Base-by-base conservation (phyloP, 2,888 invertebrate species). In the Neoscelio sp. region DNA sequence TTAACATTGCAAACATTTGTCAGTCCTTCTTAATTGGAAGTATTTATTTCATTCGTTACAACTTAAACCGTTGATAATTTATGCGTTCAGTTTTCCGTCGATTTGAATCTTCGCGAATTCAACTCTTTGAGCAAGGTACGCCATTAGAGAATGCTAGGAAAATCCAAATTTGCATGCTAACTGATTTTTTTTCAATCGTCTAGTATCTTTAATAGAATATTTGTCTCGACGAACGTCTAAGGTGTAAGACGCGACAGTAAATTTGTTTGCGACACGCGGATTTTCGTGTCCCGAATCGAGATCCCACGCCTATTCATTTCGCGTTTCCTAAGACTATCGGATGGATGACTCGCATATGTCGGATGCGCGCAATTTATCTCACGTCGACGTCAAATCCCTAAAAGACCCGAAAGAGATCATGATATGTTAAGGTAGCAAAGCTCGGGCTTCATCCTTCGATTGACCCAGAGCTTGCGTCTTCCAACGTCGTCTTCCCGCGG, bases 331-430 rank as follows among this genome's bases (percentile, higher is more conserved):
- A 70, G 68, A 76, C 68, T 78, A 78, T 75, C 75, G 15, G 65
- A 75, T 76, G 78, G 68, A 80, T 76, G 78, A 80, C 74, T 75
- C 80, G 64, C 8, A 44, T 42, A 12, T 13, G 15, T 15, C 15
- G 33, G 67, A 67, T 67, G 40, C 68, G 77, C 67, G 68, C 78
- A 62, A 80, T 80, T 78, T 81, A 78, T 81, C 76, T 73, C 76
- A 73, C 67, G 68, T 76, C 70, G 70, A 68, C 76, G 70, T 74
- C 56, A 70, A 79, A 81, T 79, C 81, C 78, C 74, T 70, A 56
- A 68, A 71, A 78, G 71, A 79, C 67, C 62, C 58, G 71, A 67
- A 71, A 75, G 76, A 77, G 70, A 71, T 79, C 71, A 71, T 50
- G 75, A 75, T 54, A 62, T 56, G 70, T 64, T 62, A 67, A 64